Percentiles rank a stretch among this genome's conserved stretches.
These are phyloP conservation scores for Hippocampus zosterae DNA, from an alignment of 2,113 vertebrate genomes.

Conservation along the genomic window DNA sequence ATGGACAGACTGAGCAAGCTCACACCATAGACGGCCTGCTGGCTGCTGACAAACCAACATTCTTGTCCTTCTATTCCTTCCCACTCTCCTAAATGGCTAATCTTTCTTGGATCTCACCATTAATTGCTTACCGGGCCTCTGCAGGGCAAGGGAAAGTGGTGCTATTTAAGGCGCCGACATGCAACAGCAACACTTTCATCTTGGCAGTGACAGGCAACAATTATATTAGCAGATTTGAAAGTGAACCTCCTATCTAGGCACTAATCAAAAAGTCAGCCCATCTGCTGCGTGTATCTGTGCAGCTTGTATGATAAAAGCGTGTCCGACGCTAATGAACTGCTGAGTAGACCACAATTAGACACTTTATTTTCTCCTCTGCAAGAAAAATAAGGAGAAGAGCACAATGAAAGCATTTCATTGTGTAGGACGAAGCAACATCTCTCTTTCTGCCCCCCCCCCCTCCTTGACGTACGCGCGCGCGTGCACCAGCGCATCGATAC, in stretches of 20 bases:
- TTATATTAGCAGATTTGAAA: slow-evolving; percentile 77
- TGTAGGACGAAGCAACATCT: slow-evolving; percentile 48
- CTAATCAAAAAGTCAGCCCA: slow-evolving; percentile 77
- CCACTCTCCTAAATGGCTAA: slow-evolving; percentile 72
- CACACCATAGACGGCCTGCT: slow-evolving; percentile 67
- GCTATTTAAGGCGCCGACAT: slow-evolving; percentile 73
- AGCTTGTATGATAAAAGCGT: slow-evolving; percentile 63
- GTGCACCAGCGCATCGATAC: slow-evolving; percentile 48
- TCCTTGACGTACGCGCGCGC: slow-evolving; percentile 28
- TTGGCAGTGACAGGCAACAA: slow-evolving; percentile 76
- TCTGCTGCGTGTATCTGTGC: slow-evolving; percentile 74
- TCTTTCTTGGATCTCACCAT: slow-evolving; percentile 74
- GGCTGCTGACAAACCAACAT: slow-evolving; percentile 66
- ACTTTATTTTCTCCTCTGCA: slow-evolving; percentile 54
- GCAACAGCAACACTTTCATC: slow-evolving; percentile 78
- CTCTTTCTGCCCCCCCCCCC: slow-evolving; percentile 27
- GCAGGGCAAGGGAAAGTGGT: slow-evolving; percentile 73
- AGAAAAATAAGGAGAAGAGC: slow-evolving; percentile 27
- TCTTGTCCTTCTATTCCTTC: slow-evolving; percentile 66
- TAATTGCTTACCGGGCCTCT: slow-evolving; percentile 79
- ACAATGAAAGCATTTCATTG: slow-evolving; percentile 51
- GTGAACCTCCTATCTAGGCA: slow-evolving; percentile 69
- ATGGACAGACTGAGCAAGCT: slow-evolving; percentile 65
- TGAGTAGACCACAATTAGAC: slow-evolving; percentile 63
- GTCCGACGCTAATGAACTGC: slow-evolving; percentile 70